These are phyloP conservation scores for Tiliacea citrago DNA, from an alignment of 2,888 invertebrate species.

Conservation along the genomic window DNA sequence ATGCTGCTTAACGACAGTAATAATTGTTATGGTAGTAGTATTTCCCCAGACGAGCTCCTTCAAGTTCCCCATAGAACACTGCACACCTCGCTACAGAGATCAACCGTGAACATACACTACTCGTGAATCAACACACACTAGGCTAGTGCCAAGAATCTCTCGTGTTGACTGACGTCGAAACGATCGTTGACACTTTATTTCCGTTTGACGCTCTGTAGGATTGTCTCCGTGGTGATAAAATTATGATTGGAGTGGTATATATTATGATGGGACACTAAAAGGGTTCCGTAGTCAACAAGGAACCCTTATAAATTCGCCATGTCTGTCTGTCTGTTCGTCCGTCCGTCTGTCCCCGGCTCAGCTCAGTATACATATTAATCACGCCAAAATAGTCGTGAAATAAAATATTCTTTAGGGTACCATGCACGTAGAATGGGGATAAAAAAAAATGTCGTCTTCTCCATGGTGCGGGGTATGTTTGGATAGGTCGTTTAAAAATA, in stretches of 20 bases:
- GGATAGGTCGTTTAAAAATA: too few species aligned
- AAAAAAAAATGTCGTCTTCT: too few species aligned
- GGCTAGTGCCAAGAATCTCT: slow-evolving; percentile 39
- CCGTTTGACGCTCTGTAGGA: slow-evolving; percentile 24
- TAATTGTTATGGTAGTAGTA: neutral
- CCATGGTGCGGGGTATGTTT: too few species aligned
- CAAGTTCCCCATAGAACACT: neutral
- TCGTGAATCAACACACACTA: slow-evolving; percentile 31
- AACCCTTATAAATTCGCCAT: too few species aligned
- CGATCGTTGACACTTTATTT: slow-evolving; percentile 36
- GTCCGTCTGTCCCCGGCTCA: too few species aligned
- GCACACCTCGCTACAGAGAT: slow-evolving; percentile 17
- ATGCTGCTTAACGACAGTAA: neutral
- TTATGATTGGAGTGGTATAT: slow-evolving; percentile 15
- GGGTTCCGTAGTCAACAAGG: too few species aligned
- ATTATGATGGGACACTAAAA: too few species aligned
- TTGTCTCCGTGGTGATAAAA: slow-evolving; percentile 19
- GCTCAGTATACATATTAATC: too few species aligned
- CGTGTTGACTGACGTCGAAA: slow-evolving; percentile 34
- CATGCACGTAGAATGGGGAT: too few species aligned
- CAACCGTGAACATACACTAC: slow-evolving; percentile 23
- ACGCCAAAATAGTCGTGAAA: too few species aligned
- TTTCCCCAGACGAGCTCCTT: neutral
- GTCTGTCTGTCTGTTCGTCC: too few species aligned
- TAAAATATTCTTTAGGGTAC: too few species aligned